A percentile compares a stretch with the other conserved stretches of the same genome.
phyloP scores from a whole-genome alignment of 1,140 invertebrate species.

The Trichogramma pretiosum region DNA sequence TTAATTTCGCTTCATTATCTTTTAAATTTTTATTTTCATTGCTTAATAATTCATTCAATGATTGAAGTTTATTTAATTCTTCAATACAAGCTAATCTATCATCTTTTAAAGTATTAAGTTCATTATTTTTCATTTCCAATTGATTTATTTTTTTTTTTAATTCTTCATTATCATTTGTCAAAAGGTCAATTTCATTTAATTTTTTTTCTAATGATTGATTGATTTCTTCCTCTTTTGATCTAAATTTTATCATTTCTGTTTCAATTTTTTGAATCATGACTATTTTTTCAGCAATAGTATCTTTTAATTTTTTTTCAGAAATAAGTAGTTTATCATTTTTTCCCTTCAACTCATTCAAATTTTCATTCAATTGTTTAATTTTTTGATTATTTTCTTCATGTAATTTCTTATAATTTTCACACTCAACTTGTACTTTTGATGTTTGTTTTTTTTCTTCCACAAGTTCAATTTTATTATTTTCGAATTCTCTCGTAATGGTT shows the following conservation, averaged over 20 bases:
- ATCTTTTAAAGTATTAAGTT: conserved; percentile 2
- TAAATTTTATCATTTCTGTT: conserved; percentile 14
- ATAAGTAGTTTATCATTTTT: conserved; percentile 18
- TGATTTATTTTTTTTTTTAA: conserved; percentile 16
- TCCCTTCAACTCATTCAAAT: conserved; percentile 17
- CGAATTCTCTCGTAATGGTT: conserved; percentile 15
- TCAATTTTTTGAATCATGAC: conserved; percentile 13
- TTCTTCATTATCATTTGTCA: conserved; percentile 20
- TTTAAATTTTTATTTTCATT: conserved; percentile 28
- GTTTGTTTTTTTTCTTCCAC: conserved; percentile 12
- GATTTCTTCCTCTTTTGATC: conserved; percentile 25
- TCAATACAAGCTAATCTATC: conserved; percentile 1
- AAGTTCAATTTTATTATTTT: conserved; percentile 6
- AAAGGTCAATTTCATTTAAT: conserved; percentile 20
- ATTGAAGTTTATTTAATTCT: conserved; percentile 21
- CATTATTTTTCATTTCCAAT: conserved; percentile 14
- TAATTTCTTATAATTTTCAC: conserved; percentile 18
- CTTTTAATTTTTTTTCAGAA: conserved; percentile 21
- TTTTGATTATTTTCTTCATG: conserved; percentile 18
- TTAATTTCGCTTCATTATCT: conserved; percentile 27
- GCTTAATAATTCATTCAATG: conserved; percentile 12
- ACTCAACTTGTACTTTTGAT: conserved; percentile 10
- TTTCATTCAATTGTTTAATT: conserved; percentile 11
- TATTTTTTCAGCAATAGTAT: conserved; percentile 18
- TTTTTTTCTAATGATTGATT: conserved; percentile 23